Evolutionary conservation across 2,888 invertebrate genomes (phyloP), one percentile per base, ranked within the genome.

Genomic region (Dryadula phaetusa): DNA sequence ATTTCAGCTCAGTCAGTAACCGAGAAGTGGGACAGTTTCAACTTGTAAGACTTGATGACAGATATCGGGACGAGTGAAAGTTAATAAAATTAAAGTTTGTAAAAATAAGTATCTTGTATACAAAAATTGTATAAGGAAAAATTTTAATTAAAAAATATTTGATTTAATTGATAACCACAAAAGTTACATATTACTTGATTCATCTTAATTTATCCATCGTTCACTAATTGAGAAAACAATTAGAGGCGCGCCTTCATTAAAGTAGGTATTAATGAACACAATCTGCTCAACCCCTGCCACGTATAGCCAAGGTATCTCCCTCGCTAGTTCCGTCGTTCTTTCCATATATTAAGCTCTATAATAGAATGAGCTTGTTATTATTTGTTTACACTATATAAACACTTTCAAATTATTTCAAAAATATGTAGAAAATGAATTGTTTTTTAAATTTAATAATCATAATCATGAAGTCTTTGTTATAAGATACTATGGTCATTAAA

Each of bases 151-250:
- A 49, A 28, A 0, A 25, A 3, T 25, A 3, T 44, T 44, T 42
- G 12, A 44, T 16, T 42, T 42, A 16, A 58, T 58, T 12, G 18
- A 47, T 12, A n/a, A 42, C 32, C 37, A 44, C 2, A 67, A 54
- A 67, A 62, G 47, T 42, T 37, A 53, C 28, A 49, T 58, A 52
- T 62, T 37, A 46, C 61, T 44, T 53, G 46, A n/a, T 56, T 61
- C 37, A 32, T 58, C 58, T 70, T 64, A 70, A 62, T 69, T 75
- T 75, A 72, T 73, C 54, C 64, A 71, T 70, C 72, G 67, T 73
- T 78, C 78, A 83, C 88, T 91, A 91, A 91, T 91, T 90, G 90
- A 82, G 84, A 79, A 82, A 78, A 88, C 90, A 90, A 91, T 91
- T 90, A 90, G 86, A 83, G 77, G 74, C 80, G 71, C 79, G 80